Evolutionary conservation across 2,113 vertebrate species (phyloP), one percentile per base, ranked within the genome.

Genomic region (Oriolus oriolus): DNA sequence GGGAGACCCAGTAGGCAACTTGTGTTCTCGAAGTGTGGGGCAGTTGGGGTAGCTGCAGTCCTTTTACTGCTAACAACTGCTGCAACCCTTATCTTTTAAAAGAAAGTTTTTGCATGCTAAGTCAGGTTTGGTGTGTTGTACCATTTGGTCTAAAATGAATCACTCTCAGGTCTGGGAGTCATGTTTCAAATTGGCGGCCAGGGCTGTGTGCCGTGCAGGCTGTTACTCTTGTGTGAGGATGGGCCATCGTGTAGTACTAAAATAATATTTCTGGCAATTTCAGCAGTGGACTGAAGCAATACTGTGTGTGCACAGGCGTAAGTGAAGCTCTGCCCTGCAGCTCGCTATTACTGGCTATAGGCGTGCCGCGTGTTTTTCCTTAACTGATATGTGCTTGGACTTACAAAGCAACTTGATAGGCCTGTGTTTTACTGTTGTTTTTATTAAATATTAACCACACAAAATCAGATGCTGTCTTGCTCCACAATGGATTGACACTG

Each of bases 111-210:
- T 79, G 49, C 28, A 26, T 74, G 61, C 52, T 35, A 59, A 83
- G 50, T 84, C 84, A 91, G 70, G 89, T 94, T 95, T 91, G 63
- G 74, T 93, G 53, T 28, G 59, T 42, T 87, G 19, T 95, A 71
- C 64, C 66, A 52, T 96, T 97, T 93, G 65, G 64, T 89, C 54
- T 94, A 59, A 96, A 96, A 90, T 92, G 70, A 92, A 81, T 93
- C 83, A 85, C 74, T 75, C 60, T 91, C 57, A 90, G 82, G 63
- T 81, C 61, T 39, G 74, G 89, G 95, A 95, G 71, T 97, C 73
- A 63, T 84, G 78, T 96, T 98, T 97, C 96, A 93, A 9, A 92
- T 94, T 91, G 93, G 94, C 92, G 87, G 85, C 81, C 81, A 42
- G 92, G 78, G 35, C 77, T 94, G 87, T 44, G 1, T 45, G 89